Evolutionary conservation across 2,113 vertebrate genomes (phyloP).

Genomic region (Sinocyclocheilus rhinocerous): DNA sequence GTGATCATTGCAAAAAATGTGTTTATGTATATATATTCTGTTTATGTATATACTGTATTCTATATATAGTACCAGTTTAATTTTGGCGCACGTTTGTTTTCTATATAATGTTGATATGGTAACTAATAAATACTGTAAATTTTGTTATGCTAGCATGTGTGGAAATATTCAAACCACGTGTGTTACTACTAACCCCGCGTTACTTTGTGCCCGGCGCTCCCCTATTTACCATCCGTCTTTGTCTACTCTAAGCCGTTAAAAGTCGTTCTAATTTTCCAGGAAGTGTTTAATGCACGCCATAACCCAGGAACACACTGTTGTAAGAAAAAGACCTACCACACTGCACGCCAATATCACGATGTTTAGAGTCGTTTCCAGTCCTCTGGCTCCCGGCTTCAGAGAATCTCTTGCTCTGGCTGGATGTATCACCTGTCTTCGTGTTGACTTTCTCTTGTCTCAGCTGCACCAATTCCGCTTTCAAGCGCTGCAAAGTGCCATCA

Average conservation of each 20-base stretch:
- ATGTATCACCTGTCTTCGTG: conserved; percentile 42
- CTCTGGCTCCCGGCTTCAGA: neutral
- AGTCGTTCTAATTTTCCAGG: conserved; percentile 47
- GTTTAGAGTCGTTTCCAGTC: neutral
- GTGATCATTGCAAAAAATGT: no score
- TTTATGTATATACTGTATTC: no score
- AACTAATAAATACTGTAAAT: no score
- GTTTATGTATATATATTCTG: no score
- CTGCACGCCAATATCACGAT: conserved; percentile 68
- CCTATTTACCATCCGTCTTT: neutral
- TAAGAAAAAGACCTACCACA: conserved; percentile 68
- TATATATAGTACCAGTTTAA: no score
- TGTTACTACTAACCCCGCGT: no score
- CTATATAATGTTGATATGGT: no score
- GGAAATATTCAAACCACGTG: no score
- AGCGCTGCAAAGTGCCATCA: conserved; percentile 69
- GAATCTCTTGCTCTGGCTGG: neutral
- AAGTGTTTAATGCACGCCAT: conserved; percentile 47
- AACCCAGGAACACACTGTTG: neutral
- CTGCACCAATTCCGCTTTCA: conserved; percentile 68
- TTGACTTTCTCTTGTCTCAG: conserved; percentile 71
- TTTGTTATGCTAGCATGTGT: no score
- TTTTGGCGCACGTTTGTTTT: no score
- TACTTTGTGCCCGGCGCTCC: no score
- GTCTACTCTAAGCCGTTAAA: neutral